Evolutionary conservation across 2,113 vertebrate genomes (phyloP), one percentile per base, ranked within the genome.

Genomic region (Silurus asotus): DNA sequence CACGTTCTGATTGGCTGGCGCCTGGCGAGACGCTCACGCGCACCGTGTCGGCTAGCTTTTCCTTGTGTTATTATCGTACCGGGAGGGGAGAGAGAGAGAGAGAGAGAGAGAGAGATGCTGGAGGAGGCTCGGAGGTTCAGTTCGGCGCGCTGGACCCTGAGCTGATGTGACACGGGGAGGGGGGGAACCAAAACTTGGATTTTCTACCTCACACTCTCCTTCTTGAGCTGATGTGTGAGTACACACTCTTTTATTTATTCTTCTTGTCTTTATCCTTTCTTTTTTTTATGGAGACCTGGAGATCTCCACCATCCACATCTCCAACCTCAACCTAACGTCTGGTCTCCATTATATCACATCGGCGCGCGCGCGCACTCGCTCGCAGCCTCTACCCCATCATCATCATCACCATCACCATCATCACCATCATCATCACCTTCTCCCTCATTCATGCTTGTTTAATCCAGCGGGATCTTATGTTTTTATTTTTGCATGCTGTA

Each of bases 41-140:
- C 94, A 93, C 92, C 87, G 89, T 88, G 92, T 93, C 92, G 92
- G 87, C 87, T 89, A 84, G 89, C 91, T 92, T 59, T 69, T 69
- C 94, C 93, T 95, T 93, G 94, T 94, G 90, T 95, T 94, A 92
- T 93, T 90, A 84, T 84, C 67, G 37, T 89, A 87, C 90, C 83
- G 90, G 37, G 80, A 51, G 82, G 78, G 56, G 75, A 15, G 61
- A 65, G 84, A 85, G 51, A n/a, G 67, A 49, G 65, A 45, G 62
- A 25, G 88, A 88, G 51, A 83, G 56, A 87, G 87, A 89, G 91
- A 87, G 89, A 90, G 91, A 90, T 88, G 91, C 83, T 65, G 62
- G 49, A 82, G 49, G 51, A 82, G 83, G 90, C 89, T 89, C 90
- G 88, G 89, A 81, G 28, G 70, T 76, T 55, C 49, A 53, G 15